These are phyloP conservation scores for Caenorhabditis imperialis DNA, from an alignment of 2,888 invertebrate species.

Conservation along the genomic window DNA sequence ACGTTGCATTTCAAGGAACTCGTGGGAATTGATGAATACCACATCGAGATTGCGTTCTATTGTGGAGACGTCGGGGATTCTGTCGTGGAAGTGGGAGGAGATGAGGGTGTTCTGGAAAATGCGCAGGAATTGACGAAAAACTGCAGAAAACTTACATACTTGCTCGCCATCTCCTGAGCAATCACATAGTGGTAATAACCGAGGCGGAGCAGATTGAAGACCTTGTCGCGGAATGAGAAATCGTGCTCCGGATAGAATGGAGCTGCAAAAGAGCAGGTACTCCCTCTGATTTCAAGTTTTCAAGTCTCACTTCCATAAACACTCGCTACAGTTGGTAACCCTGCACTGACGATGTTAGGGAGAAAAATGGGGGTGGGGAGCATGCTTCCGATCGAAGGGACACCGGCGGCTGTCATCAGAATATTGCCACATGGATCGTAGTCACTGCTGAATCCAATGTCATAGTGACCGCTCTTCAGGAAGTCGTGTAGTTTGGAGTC, in stretches of 20 bases:
- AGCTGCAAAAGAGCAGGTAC: too few species aligned
- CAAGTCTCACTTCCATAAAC: constrained; percentile 55
- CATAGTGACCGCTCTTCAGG: constrained; percentile 35
- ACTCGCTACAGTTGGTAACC: constrained; percentile 40
- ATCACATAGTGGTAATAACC: constrained; percentile 17
- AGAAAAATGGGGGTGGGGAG: constrained; percentile 50
- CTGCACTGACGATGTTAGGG: constrained; percentile 34
- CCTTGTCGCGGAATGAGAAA: constrained; percentile 20
- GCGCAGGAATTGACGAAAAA: neutral
- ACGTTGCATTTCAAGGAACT: constrained; percentile 63
- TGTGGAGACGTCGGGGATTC: constrained; percentile 28
- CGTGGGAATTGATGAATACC: constrained; percentile 64
- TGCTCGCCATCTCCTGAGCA: constrained; percentile 6
- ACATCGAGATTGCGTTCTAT: constrained; percentile 34
- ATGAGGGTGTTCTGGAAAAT: constrained; percentile 31
- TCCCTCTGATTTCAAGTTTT: too few species aligned
- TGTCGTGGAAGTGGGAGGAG: constrained; percentile 3
- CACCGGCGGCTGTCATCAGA: constrained; percentile 38
- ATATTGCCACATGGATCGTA: constrained; percentile 51
- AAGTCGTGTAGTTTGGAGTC: constrained; percentile 33
- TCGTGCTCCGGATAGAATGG: constrained; percentile 43
- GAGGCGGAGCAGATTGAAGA: constrained; percentile 23
- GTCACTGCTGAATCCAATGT: constrained; percentile 48
- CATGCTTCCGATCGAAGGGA: constrained; percentile 41
- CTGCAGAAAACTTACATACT: constrained; percentile 8